Percentiles rank a stretch among this genome's conserved stretches.
phyloP scores from a whole-genome alignment of 1,140 invertebrate species.

The Heterodera schachtii region DNA sequence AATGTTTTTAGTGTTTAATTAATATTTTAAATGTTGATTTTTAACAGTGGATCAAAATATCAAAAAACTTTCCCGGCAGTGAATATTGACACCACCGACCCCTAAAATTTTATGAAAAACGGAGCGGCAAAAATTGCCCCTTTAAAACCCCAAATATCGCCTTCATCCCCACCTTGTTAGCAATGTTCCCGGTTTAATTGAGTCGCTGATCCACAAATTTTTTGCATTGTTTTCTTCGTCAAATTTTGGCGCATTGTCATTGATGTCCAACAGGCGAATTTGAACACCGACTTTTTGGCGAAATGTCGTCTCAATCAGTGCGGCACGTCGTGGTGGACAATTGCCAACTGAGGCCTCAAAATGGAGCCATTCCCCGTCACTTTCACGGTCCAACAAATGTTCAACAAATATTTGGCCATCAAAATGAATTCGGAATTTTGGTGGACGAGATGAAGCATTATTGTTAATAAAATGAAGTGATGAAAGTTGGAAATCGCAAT shows the following conservation, averaged over 20 bases:
- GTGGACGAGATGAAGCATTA: background rate
- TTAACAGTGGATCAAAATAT: too few relatives aligned
- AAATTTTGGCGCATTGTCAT: constrained; percentile 52
- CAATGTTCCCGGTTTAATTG: constrained; percentile 32
- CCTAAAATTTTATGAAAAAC: too few relatives aligned
- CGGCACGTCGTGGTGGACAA: background rate
- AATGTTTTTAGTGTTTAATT: too few relatives aligned
- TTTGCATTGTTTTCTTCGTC: constrained; percentile 15
- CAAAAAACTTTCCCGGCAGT: too few relatives aligned
- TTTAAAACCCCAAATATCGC: background rate
- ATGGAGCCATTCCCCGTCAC: constrained; percentile 15
- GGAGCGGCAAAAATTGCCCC: too few relatives aligned
- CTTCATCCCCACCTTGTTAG: constrained; percentile 33
- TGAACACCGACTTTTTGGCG: constrained; percentile 13
- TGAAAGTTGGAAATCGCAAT: constrained; percentile 6
- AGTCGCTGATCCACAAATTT: constrained; percentile 27
- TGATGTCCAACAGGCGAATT: constrained; percentile 31
- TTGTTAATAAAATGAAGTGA: background rate
- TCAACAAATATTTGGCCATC: constrained; percentile 19
- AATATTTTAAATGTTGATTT: too few relatives aligned
- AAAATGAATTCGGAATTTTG: constrained; percentile 20
- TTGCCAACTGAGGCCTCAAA: background rate
- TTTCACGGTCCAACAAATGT: constrained; percentile 24
- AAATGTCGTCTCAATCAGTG: background rate
- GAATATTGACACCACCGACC: too few relatives aligned